Conservation (phyloP, 2,113 vertebrate genomes). For the Gambusia affinis region DNA sequence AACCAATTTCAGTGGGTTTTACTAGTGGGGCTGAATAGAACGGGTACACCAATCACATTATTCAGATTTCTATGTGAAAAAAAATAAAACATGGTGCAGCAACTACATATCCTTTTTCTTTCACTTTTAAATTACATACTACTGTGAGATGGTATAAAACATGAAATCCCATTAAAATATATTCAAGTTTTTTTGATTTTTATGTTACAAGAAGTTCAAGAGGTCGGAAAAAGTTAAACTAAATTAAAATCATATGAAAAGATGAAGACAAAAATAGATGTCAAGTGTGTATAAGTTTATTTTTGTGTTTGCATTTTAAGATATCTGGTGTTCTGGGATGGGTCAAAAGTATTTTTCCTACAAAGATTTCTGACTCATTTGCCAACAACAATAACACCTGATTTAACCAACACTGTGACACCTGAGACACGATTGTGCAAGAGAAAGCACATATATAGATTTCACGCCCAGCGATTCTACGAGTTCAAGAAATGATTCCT, state of each 20-base stretch:
- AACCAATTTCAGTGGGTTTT: background rate
- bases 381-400: background rate
- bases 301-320: background rate
- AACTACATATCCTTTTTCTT: background rate
- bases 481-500: too few species aligned
- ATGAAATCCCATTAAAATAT: background rate
- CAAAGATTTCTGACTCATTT: background rate
- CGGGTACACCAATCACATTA: background rate
- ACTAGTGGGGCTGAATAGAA: background rate
- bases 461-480: too few species aligned
- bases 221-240: background rate
- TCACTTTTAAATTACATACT: too few species aligned
- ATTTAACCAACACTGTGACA: background rate
- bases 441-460: background rate
- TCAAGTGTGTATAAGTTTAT: background rate
- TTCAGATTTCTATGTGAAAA: too few species aligned
- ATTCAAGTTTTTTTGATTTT: background rate
- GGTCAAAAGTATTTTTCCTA: too few species aligned
- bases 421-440: slow-evolving; percentile 42
- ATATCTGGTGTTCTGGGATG: background rate
- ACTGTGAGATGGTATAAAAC: background rate
- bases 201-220: background rate
- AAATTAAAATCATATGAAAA: too few species aligned
- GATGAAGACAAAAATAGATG: too few species aligned
- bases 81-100: too few species aligned